These are phyloP conservation scores for Panopea generosa DNA, from an alignment of 2,888 invertebrate species.

Conservation along the genomic window DNA sequence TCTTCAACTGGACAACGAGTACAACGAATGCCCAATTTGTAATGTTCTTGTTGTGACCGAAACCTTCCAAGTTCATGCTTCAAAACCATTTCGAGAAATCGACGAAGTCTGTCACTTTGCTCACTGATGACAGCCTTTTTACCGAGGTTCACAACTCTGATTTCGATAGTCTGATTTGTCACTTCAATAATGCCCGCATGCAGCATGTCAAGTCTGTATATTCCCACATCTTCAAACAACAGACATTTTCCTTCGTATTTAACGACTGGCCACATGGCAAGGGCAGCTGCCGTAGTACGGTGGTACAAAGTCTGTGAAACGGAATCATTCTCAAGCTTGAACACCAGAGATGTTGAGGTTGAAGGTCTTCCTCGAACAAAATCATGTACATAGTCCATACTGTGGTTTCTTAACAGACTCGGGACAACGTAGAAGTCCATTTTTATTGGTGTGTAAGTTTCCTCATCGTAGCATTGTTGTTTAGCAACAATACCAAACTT, in stretches of 20 bases:
- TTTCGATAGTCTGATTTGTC: slow-evolving; percentile 8
- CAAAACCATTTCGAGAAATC: slow-evolving; percentile 12
- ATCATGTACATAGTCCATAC: slow-evolving; percentile 12
- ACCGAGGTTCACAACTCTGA: neutral
- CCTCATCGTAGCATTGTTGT: slow-evolving; percentile 5
- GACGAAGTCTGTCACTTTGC: slow-evolving; percentile 5
- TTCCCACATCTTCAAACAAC: slow-evolving; percentile 13
- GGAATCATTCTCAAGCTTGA: slow-evolving; percentile 5
- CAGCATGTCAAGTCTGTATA: slow-evolving; percentile 11
- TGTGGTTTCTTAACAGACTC: no score
- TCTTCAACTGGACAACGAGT: no score
- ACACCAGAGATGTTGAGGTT: slow-evolving; percentile 13
- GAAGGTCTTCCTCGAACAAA: slow-evolving; percentile 13
- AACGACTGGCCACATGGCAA: slow-evolving; percentile 27
- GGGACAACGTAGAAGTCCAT: no score
- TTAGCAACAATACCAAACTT: slow-evolving; percentile 25
- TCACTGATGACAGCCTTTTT: slow-evolving; percentile 2
- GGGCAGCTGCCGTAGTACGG: slow-evolving; percentile 25
- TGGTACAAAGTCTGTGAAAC: slow-evolving; percentile 25
- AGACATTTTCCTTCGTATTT: slow-evolving; percentile 1
- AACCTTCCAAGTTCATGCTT: slow-evolving; percentile 11
- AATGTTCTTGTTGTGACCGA: neutral
- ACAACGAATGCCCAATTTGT: no score
- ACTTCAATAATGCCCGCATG: slow-evolving; percentile 30
- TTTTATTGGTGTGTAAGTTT: no score